Percentiles rank a stretch among this genome's conserved stretches.
Evolutionary conservation across 2,888 invertebrate genomes (phyloP).

Genomic region (Endomychus coccineus): DNA sequence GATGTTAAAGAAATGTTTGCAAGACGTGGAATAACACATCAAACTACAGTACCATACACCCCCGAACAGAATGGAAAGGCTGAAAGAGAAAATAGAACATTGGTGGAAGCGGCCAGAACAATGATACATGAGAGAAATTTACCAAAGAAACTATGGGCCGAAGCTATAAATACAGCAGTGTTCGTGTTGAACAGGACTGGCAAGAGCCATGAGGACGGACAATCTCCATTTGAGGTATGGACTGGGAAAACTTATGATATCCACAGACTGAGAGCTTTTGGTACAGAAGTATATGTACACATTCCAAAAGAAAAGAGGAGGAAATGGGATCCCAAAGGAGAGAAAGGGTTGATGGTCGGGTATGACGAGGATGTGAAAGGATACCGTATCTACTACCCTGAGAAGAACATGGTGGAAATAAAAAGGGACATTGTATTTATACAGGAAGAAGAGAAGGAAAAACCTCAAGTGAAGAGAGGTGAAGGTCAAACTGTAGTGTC

Average conservation of each 20-base stretch:
- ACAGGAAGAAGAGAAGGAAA: too few relatives aligned
- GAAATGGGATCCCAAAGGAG: constrained; percentile 34
- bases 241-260: constrained; percentile 31
- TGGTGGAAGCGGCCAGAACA: constrained; percentile 32
- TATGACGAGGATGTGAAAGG: constrained; percentile 29
- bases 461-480: too few relatives aligned
- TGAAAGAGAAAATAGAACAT: constrained; percentile 33
- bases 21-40: constrained; percentile 27
- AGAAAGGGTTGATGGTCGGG: constrained; percentile 32
- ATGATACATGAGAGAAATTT: constrained; percentile 27
- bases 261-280: constrained; percentile 34
- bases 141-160: constrained; percentile 30
- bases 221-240: constrained; percentile 36
- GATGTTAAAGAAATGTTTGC: constrained; percentile 21
- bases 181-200: constrained; percentile 20
- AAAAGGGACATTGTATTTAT: constrained; percentile 18
- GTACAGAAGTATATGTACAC: constrained; percentile 32
- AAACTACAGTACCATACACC: constrained; percentile 30
- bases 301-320: constrained; percentile 32
- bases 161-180: constrained; percentile 29
- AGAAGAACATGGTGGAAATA: constrained; percentile 19
- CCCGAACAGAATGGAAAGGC: constrained; percentile 37
- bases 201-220: constrained; percentile 13
- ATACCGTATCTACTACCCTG: constrained; percentile 19
- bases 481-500: too few relatives aligned